These are phyloP conservation scores for Leptonema lineaticorne DNA, from an alignment of 1,140 invertebrate genomes.

Conservation along the genomic window DNA sequence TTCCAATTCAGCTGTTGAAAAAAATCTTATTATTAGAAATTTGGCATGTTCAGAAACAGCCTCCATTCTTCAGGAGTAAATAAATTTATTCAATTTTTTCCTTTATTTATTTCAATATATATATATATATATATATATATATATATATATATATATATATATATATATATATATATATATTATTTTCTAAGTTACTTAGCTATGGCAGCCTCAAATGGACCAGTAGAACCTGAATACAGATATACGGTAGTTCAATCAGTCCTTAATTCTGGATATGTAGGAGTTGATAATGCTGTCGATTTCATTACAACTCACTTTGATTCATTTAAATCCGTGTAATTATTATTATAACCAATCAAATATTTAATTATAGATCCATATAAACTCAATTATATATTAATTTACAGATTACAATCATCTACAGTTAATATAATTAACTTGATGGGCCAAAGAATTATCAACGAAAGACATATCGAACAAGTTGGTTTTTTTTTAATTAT, in stretches of 20 bases:
- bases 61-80: not conserved
- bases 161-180: too few species aligned
- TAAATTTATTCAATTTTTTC: too few species aligned
- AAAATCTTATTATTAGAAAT: not conserved
- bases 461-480: not conserved
- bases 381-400: too few species aligned
- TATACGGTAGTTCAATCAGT: conserved; percentile 46
- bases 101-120: too few species aligned
- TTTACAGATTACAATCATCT: not conserved
- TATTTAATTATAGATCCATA: too few species aligned
- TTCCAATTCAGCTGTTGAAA: not conserved
- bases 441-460: not conserved
- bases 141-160: too few species aligned
- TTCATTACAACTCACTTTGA: conserved; percentile 50
- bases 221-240: not conserved
- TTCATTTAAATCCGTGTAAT: conserved; percentile 47
- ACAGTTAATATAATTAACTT: not conserved
- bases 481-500: too few species aligned
- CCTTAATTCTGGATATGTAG: conserved; percentile 48
- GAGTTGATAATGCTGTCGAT: conserved; percentile 47
- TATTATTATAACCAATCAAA: too few species aligned
- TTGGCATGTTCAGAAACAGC: not conserved
- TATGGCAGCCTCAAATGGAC: not conserved
- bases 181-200: conserved; percentile 11
- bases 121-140: too few species aligned